phyloP scores from a whole-genome alignment of 2,113 vertebrate genomes.

The Nothocercus julius region DNA sequence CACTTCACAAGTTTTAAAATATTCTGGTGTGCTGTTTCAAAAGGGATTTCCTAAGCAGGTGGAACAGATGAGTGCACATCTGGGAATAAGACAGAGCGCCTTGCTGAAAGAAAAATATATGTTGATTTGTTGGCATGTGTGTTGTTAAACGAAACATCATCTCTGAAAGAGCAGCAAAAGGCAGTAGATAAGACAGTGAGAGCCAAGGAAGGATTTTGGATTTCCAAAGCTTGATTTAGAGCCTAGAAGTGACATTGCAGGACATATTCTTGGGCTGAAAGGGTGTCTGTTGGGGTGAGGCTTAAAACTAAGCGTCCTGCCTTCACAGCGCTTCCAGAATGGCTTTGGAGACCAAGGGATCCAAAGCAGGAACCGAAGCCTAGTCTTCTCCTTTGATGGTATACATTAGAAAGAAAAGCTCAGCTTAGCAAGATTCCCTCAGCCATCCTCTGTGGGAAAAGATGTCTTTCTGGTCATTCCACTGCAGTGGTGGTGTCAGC shows the following conservation, averaged over 20 bases:
- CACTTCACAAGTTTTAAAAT: background rate
- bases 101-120: background rate
- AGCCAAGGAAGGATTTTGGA: background rate
- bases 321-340: background rate
- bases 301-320: background rate
- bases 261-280: background rate
- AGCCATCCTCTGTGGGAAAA: background rate
- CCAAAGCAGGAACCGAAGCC: background rate
- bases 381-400: background rate
- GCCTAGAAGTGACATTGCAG: background rate
- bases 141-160: background rate
- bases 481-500: background rate
- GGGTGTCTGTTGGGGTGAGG: rapidly evolving
- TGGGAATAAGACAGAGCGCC: background rate
- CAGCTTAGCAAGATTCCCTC: background rate
- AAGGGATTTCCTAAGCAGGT: background rate
- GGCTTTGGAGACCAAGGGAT: background rate
- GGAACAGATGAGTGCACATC: background rate
- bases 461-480: background rate
- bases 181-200: background rate
- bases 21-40: background rate
- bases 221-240: background rate
- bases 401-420: rapidly evolving
- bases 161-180: background rate
- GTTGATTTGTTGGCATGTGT: background rate